These are phyloP conservation scores for Peromyscus aztecus DNA, from an alignment of 2,797 vertebrate genomes.

Conservation along the genomic window DNA sequence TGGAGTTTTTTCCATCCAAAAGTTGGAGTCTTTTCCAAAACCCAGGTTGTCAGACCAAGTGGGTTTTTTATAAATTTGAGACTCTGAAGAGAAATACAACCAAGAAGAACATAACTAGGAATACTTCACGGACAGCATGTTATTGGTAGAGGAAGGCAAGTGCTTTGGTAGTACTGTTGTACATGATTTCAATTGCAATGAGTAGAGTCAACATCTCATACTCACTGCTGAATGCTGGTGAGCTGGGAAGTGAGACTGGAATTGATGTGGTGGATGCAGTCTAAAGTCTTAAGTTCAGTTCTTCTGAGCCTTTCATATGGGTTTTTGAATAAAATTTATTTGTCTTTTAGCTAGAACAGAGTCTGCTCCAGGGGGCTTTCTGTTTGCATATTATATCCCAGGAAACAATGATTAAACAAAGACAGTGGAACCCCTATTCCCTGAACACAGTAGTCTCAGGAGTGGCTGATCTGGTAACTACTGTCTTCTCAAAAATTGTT, in stretches of 20 bases:
- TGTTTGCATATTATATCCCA: background rate
- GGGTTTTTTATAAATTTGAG: background rate
- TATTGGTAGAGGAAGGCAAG: background rate
- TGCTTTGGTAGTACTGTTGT: background rate
- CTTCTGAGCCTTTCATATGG: background rate
- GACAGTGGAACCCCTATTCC: background rate
- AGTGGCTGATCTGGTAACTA: background rate
- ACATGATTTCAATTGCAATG: background rate
- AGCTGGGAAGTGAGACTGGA: background rate
- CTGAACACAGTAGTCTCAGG: background rate
- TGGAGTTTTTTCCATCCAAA: no score
- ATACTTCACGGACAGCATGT: background rate
- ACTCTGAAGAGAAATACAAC: background rate
- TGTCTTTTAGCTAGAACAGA: slow-evolving; percentile 37
- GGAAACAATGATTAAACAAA: background rate
- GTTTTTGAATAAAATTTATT: background rate
- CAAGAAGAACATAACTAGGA: background rate
- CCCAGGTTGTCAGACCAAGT: background rate
- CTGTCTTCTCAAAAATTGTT: background rate
- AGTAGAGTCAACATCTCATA: background rate
- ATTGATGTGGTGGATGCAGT: background rate
- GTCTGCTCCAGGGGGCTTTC: background rate
- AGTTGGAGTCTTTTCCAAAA: background rate
- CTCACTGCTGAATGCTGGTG: background rate
- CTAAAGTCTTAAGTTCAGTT: background rate